Evolutionary conservation across 2,113 vertebrate species (phyloP).

Genomic region (Hyla sarda): DNA sequence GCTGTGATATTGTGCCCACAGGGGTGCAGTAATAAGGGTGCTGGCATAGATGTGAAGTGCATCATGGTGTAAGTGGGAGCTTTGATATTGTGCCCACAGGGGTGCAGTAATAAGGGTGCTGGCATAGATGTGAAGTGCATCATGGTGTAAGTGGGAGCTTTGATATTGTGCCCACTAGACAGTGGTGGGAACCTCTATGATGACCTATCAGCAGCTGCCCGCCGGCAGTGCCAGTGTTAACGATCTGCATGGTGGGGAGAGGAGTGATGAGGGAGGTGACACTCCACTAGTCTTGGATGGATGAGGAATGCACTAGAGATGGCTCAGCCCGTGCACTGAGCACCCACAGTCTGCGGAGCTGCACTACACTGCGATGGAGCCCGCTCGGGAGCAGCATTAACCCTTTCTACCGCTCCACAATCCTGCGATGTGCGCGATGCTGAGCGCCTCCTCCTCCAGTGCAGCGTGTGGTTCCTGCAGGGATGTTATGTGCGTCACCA

Average conservation of each 20-base stretch:
- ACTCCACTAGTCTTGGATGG: not conserved
- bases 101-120: no score
- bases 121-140: no score
- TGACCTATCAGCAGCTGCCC: not conserved
- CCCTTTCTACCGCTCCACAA: not conserved
- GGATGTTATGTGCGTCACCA: conserved; percentile 47
- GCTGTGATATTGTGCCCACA: no score
- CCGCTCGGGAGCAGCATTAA: not conserved
- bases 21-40: no score
- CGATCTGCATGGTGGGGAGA: conserved; percentile 38
- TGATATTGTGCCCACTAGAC: no score
- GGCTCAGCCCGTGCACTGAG: not conserved
- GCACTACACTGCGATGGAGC: no score
- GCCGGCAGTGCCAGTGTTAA: conserved; percentile 33
- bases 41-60: no score
- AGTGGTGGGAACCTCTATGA: no score
- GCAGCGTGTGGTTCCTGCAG: conserved; percentile 26
- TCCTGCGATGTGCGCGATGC: not conserved
- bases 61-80: no score
- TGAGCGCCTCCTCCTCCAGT: conserved; percentile 22
- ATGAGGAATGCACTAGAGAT: conserved; percentile 30
- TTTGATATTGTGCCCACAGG: no score
- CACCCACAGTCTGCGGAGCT: not conserved
- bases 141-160: no score
- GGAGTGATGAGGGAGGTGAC: conserved; percentile 25